Percentiles rank a stretch among this genome's conserved stretches.
Evolutionary conservation across 1,140 invertebrate genomes (phyloP).

Genomic region (Eurosta solidaginis): DNA sequence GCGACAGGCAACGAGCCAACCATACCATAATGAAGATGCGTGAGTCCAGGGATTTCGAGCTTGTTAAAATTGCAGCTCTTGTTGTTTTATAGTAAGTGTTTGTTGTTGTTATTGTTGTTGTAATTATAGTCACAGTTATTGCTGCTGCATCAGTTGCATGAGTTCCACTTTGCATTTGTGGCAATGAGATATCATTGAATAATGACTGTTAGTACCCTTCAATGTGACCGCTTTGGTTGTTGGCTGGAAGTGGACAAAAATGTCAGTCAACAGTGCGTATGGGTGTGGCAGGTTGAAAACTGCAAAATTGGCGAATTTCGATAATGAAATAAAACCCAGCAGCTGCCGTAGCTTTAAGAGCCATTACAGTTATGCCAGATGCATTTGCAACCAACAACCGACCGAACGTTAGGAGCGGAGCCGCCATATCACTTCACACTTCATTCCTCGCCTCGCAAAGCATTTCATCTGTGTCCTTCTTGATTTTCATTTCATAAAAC

Average conservation of each 20-base stretch:
- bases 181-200: slow-evolving; percentile 57
- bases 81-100: too few species aligned
- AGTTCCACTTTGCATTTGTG: slow-evolving; percentile 12
- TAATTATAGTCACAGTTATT: neutral
- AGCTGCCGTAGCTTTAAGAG: neutral
- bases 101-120: slow-evolving; percentile 31
- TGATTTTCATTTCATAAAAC: neutral
- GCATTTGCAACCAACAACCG: neutral
- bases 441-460: neutral
- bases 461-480: slow-evolving; percentile 4
- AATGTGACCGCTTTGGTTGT: slow-evolving; percentile 42
- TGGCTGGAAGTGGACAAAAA: neutral
- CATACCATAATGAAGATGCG: neutral
- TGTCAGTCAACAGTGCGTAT: neutral
- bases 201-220: slow-evolving; percentile 60
- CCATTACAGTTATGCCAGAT: neutral
- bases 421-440: neutral
- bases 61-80: neutral
- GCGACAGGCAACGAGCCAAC: neutral
- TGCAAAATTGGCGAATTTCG: slow-evolving; percentile 34
- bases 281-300: neutral
- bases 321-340: slow-evolving; percentile 36
- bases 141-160: neutral
- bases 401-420: neutral
- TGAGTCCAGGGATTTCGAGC: neutral